Evolutionary conservation across 1,140 invertebrate species (phyloP), one percentile per base, ranked within the genome.

Genomic region (Zophobas morio): DNA sequence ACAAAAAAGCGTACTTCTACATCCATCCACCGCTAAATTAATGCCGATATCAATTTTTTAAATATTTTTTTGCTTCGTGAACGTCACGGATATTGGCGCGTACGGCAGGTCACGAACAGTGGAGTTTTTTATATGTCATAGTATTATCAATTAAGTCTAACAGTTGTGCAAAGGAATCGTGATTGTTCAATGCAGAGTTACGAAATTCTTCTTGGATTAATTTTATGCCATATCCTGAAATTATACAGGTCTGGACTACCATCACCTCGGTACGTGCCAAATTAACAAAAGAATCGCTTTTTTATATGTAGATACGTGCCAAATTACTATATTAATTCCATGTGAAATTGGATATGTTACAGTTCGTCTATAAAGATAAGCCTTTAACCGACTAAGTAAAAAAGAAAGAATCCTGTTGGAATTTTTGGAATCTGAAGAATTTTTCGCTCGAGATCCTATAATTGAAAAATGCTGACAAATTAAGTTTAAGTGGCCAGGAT

Each of bases 111-210:
- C 73, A 75, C 73, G 73, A 74, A 56, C 46, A 42, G 35, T 42
- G 37, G 5, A 72, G 8, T 34, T 60, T 75, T 75, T 57, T 47
- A 49, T 63, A 49, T 75, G 73, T 75, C 73, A 63, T 75, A 75
- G 53, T 75, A 75, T 63, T 75, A 75, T 75, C 73, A 75, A 75
- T 75, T 75, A 75, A 63, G 54, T 75, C 42, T 63, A 75, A 75
- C 63, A 75, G 54, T 75, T 63, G 53, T 75, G 63, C 56, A 63
- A 75, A 60, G 54, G 73, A 63, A 60, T 75, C 73, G 73, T 75
- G 73, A 75, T 47, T 63, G 73, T 63, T 75, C 54, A 63, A 75
- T 63, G 57, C n/a, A 60, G 40, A 40, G 57, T 75, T 75, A 63
- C 73, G 73, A 75, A 75, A 75, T 75, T 75, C 54, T 57, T 54